These are phyloP conservation scores for Drosophila tsacasi DNA, from an alignment of 1,140 invertebrate genomes.

Conservation along the genomic window DNA sequence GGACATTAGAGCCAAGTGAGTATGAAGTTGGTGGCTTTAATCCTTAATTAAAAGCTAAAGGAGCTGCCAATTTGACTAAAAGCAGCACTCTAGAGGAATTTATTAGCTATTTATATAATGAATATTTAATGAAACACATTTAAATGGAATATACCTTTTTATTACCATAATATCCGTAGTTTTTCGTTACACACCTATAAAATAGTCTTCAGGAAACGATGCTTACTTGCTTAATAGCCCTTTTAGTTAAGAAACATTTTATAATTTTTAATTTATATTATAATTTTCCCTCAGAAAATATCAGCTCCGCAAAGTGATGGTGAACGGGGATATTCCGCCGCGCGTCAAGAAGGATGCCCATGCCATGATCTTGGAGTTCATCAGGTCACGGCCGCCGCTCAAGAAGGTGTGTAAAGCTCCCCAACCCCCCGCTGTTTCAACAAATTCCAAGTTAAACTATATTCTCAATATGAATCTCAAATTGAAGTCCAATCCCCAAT, in stretches of 20 bases:
- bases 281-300: constrained; percentile 86
- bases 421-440: constrained; percentile 3
- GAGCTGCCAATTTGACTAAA: not conserved
- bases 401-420: constrained; percentile 91
- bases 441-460: constrained; percentile 25
- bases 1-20: constrained; percentile 94
- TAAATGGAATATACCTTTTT: not conserved
- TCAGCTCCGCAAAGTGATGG: constrained; percentile 92
- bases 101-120: not conserved
- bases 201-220: not conserved
- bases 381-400: constrained; percentile 96
- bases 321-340: constrained; percentile 93
- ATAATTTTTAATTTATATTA: too few species aligned
- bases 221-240: too few species aligned
- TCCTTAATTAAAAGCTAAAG: constrained; percentile 4
- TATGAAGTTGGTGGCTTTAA: constrained; percentile 1
- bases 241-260: not conserved
- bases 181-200: not conserved
- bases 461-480: constrained; percentile 25
- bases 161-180: not conserved
- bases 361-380: constrained; percentile 97
- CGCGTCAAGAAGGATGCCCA: constrained; percentile 97
- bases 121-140: not conserved
- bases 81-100: not conserved
- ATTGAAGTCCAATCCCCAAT: constrained; percentile 13